These are phyloP conservation scores for Oryzaephilus surinamensis DNA, from an alignment of 1,140 invertebrate genomes.

Conservation along the genomic window DNA sequence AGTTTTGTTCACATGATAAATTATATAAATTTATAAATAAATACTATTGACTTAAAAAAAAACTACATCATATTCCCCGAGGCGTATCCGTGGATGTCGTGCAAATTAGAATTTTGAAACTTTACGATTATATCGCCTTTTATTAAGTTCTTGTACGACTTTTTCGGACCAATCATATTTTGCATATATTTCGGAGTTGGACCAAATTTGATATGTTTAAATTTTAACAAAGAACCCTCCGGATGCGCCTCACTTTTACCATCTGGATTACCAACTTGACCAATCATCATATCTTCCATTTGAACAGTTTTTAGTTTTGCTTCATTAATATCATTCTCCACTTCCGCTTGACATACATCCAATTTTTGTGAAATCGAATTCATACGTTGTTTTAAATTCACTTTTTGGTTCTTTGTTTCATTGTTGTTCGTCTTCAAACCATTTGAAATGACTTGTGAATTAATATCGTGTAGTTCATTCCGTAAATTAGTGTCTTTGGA, in stretches of 20 bases:
- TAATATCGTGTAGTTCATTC: constrained; percentile 21
- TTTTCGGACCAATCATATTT: constrained; percentile 16
- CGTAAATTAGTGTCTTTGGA: constrained; percentile 12
- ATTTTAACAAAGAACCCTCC: constrained; percentile 24
- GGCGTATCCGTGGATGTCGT: too few relatives aligned
- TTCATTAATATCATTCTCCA: constrained; percentile 32
- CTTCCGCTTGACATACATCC: constrained; percentile 28
- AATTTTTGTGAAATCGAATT: constrained; percentile 21
- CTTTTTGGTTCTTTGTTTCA: too few relatives aligned
- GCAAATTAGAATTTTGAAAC: constrained; percentile 28
- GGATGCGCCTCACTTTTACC: constrained; percentile 21
- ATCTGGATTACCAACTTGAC: constrained; percentile 21
- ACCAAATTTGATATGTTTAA: constrained; percentile 25
- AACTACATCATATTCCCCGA: constrained; percentile 22
- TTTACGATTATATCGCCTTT: constrained; percentile 28
- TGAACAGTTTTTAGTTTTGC: too few relatives aligned
- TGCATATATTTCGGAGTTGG: constrained; percentile 15
- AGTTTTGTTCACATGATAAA: neutral
- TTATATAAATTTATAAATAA: neutral
- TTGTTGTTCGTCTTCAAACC: too few relatives aligned
- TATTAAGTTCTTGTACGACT: constrained; percentile 28
- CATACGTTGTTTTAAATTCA: too few relatives aligned
- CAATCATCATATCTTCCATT: constrained; percentile 14
- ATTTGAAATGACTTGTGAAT: constrained; percentile 12
- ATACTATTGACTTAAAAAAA: neutral